These are phyloP conservation scores for Podilymbus podiceps DNA, from an alignment of 2,113 vertebrate genomes.

Conservation along the genomic window DNA sequence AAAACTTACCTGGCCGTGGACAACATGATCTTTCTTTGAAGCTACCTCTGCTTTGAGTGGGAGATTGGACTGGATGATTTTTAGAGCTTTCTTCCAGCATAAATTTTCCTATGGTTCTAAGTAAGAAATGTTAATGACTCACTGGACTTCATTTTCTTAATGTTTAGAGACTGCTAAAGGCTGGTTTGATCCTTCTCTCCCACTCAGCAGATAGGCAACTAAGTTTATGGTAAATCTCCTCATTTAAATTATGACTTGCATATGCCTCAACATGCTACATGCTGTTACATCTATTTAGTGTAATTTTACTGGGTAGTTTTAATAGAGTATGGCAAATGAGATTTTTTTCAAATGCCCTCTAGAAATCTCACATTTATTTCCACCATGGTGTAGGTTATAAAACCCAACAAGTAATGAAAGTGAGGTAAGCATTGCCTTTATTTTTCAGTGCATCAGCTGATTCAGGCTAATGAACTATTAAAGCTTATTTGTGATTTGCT, in stretches of 20 bases:
- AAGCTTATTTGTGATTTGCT: neutral
- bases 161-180: neutral
- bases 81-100: neutral
- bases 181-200: neutral
- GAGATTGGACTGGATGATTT: neutral
- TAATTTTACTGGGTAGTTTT: neutral
- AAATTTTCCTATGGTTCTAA: neutral
- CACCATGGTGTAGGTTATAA: neutral
- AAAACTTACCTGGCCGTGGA: neutral
- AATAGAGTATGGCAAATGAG: neutral
- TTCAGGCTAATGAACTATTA: neutral
- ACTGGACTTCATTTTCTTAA: neutral
- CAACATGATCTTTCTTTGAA: neutral
- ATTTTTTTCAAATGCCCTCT: neutral
- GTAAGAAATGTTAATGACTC: neutral
- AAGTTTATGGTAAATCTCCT: neutral
- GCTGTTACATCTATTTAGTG: neutral
- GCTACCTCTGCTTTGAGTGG: neutral
- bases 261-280: neutral
- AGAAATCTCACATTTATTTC: neutral
- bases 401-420: neutral
- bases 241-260: neutral
- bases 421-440: neutral
- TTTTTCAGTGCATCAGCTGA: neutral
- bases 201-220: neutral